Evolutionary conservation across 2,797 vertebrate genomes (phyloP), one percentile per base, ranked within the genome.

Genomic region (Epinephelus awoara): DNA sequence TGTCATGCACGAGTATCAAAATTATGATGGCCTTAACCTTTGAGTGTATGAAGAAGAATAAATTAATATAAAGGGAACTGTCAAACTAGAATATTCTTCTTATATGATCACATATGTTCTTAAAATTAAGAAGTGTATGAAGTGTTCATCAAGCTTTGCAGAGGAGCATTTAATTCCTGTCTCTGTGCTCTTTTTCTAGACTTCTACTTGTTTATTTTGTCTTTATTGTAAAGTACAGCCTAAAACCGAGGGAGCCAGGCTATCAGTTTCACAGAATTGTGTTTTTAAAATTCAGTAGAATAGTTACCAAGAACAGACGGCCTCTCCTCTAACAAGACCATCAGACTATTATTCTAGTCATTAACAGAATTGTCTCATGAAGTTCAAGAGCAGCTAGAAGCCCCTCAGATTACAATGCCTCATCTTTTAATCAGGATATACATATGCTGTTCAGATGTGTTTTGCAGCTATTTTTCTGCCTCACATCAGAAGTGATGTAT

Each of bases 341-440:
- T 71, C 56, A 71, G 67, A 66, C 64, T 47, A 75, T 75, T 80
- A 67, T 76, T 56, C 44, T 42, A 38, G 44, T 77, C 74, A 85
- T 84, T 85, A 80, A 62, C 50, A 77, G 56, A 69, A 64, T 49
- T 80, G 62, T 74, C 27, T 58, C 21, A 27, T 79, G 27, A 79
- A 73, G 74, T 79, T 75, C 46, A 56, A 72, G 42, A 80, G 67
- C 78, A 63, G 64, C 58, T 7, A 66, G 58, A 14, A 84, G 61
- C 66, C 34, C 27, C 46, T 87, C 58, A 62, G 55, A 79, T 40
- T 50, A 47, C 46, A 61, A 14, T 17, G 47, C 7, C 21, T 63
- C 51, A 19, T 68, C 56, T 52, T 79, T 52, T 83, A 61, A 77
- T 80, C 29, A 78, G 74, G 15, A 18, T 18, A 25, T 29, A 54